Percentiles rank a stretch among this genome's conserved stretches.
These are phyloP conservation scores for Chaetodon trifasciatus DNA, from an alignment of 2,797 vertebrate species.

Conservation along the genomic window DNA sequence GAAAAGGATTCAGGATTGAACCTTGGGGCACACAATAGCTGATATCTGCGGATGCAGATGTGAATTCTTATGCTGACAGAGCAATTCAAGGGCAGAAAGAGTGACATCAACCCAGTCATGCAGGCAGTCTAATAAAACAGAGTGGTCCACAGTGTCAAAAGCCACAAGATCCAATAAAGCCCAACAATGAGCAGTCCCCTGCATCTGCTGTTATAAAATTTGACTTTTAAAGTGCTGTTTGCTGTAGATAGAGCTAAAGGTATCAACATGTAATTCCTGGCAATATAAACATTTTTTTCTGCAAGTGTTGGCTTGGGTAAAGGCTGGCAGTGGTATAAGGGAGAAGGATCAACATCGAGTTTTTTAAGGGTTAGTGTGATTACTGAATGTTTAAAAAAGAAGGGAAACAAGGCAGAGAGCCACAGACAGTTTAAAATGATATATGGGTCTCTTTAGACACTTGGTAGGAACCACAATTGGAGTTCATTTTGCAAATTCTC, in stretches of 20 bases:
- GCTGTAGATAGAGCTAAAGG: background rate
- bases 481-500: background rate
- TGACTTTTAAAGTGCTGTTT: background rate
- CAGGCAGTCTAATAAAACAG: slow-evolving; percentile 33
- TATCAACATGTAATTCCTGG: background rate
- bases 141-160: slow-evolving; percentile 21
- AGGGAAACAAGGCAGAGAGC: background rate
- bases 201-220: slow-evolving; percentile 10
- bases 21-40: background rate
- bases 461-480: background rate
- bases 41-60: slow-evolving; percentile 18
- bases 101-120: slow-evolving; percentile 18
- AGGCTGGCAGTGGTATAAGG: background rate
- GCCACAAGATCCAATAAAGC: slow-evolving; percentile 40
- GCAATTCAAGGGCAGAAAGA: slow-evolving; percentile 14
- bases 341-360: background rate
- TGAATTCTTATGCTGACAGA: slow-evolving; percentile 14
- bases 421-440: background rate
- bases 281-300: background rate
- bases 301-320: background rate
- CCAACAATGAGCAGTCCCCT: slow-evolving; percentile 2
- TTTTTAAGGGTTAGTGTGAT: background rate
- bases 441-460: background rate
- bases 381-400: background rate
- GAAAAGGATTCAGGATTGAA: background rate